Conservation (phyloP, 2,797 vertebrate species). For the Neosalanx taihuensis region DNA sequence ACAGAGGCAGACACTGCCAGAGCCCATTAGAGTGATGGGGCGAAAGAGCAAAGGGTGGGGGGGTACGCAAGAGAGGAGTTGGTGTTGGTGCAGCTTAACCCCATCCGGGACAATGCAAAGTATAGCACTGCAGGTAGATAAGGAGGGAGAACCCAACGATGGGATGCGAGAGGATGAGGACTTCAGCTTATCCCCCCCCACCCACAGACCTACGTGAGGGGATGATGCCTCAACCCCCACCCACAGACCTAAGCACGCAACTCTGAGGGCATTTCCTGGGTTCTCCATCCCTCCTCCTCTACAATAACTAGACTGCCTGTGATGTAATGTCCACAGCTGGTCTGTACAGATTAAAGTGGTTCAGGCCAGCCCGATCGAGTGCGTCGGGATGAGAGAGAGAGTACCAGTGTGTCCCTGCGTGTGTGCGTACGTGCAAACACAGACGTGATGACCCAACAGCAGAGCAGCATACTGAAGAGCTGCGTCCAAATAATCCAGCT, state of each 20-base stretch:
- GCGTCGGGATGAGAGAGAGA: conserved; percentile 16
- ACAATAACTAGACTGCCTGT: conserved; percentile 12
- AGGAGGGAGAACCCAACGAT: conserved; percentile 21
- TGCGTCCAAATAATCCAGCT: conserved; percentile 31
- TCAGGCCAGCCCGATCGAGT: conserved; percentile 18
- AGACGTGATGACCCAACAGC: conserved; percentile 28
- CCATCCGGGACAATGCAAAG: conserved; percentile 46
- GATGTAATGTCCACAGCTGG: conserved; percentile 70
- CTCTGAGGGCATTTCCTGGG: background rate
- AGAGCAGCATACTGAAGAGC: conserved; percentile 8
- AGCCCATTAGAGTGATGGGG: conserved; percentile 56
- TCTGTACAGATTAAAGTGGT: conserved; percentile 59
- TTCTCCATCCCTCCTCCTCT: conserved; percentile 14
- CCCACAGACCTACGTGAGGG: background rate
- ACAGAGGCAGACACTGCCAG: conserved; percentile 54
- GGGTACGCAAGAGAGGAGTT: conserved; percentile 5
- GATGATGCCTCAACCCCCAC: background rate
- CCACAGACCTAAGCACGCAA: background rate
- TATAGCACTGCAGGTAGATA: conserved; percentile 27
- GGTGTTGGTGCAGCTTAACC: conserved; percentile 20
- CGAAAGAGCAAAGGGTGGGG: conserved; percentile 21
- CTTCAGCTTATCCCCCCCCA: no score
- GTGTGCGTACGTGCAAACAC: conserved; percentile 1
- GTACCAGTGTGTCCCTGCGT: conserved; percentile 2
- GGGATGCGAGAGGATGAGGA: background rate